phyloP scores from a whole-genome alignment of 1,140 invertebrate genomes.

The Ladona fulva region DNA sequence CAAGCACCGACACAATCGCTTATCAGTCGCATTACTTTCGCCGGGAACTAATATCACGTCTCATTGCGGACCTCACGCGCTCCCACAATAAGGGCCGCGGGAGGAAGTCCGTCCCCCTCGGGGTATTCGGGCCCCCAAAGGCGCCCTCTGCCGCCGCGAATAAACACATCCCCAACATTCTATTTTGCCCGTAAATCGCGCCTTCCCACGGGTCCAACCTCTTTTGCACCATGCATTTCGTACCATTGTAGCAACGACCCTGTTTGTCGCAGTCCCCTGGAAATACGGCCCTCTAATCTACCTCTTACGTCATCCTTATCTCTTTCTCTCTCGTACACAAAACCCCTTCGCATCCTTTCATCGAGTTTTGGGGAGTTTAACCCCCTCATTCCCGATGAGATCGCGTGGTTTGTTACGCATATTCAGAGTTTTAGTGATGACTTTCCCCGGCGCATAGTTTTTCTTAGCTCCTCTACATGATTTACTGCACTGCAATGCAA shows the following conservation, averaged over 20 bases:
- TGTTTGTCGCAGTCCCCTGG: background rate
- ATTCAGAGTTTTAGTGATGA: too few species aligned
- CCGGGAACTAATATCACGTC: background rate
- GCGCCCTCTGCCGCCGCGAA: background rate
- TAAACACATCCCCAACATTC: background rate
- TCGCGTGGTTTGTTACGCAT: too few species aligned
- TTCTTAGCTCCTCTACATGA: too few species aligned
- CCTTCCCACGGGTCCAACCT: background rate
- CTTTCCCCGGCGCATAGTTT: too few species aligned
- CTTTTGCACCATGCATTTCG: background rate
- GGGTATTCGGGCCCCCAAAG: background rate
- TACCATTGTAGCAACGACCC: background rate
- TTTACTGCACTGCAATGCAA: too few species aligned
- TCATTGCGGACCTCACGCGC: background rate
- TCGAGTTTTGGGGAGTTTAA: background rate
- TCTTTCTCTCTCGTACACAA: background rate
- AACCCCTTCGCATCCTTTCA: background rate
- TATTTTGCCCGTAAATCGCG: background rate
- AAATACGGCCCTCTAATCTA: background rate
- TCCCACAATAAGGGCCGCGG: background rate
- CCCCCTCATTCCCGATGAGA: too few species aligned
- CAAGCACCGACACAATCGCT: constrained; percentile 5
- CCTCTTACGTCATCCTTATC: background rate
- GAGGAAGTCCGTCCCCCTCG: too few species aligned
- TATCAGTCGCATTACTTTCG: background rate